A percentile compares a stretch with the other conserved stretches of the same genome.
These are phyloP conservation scores for Menidia menidia DNA, from an alignment of 2,797 vertebrate species.

Conservation along the genomic window DNA sequence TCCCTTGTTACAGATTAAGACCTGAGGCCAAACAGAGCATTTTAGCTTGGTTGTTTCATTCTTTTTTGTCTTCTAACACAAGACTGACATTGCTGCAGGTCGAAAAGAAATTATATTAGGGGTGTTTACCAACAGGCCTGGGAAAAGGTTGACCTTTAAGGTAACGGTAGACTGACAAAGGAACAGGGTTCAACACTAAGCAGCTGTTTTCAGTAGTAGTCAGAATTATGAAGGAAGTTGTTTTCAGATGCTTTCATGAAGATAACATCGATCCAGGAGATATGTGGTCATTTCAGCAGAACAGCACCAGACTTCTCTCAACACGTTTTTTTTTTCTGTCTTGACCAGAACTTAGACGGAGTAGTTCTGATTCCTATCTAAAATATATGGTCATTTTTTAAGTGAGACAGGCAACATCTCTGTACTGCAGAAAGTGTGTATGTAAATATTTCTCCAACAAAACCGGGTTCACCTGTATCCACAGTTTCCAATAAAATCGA, in stretches of 20 bases:
- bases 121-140: constrained; percentile 27
- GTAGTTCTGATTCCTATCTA: no score
- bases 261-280: background rate
- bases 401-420: no score
- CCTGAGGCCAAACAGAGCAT: constrained; percentile 49
- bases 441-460: no score
- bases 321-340: no score
- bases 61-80: background rate
- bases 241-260: background rate
- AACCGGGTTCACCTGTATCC: no score
- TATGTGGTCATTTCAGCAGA: background rate
- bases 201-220: no score
- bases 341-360: no score
- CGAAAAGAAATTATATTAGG: constrained; percentile 35
- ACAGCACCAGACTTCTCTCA: no score
- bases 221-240: background rate
- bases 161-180: background rate
- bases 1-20: constrained; percentile 59
- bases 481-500: no score
- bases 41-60: constrained; percentile 34
- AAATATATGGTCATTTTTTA: no score
- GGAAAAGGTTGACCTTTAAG: constrained; percentile 47
- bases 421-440: no score
- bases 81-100: constrained; percentile 54
- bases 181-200: background rate